phyloP scores from a whole-genome alignment of 2,797 vertebrate genomes.

The Melanogrammus aeglefinus region DNA sequence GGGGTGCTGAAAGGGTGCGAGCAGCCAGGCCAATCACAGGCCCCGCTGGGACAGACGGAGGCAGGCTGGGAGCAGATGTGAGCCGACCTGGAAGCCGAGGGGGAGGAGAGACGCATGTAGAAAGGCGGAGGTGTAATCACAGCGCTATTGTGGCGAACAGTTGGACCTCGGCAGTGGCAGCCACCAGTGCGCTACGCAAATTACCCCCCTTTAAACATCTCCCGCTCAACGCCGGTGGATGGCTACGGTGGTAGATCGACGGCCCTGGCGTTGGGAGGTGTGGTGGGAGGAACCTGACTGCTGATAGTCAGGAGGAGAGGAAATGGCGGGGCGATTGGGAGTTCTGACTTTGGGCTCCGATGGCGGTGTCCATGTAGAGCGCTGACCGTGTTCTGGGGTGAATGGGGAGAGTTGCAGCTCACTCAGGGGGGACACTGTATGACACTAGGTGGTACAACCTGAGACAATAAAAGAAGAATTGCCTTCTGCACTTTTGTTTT shows the following conservation, averaged over 20 bases:
- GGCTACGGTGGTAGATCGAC: constrained; percentile 36
- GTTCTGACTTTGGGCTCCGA: not conserved
- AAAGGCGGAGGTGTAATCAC: constrained; percentile 74
- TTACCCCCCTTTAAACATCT: constrained; percentile 63
- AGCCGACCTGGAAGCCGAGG: constrained; percentile 48
- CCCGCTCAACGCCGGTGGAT: constrained; percentile 51
- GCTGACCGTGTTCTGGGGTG: no score
- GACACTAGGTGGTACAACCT: no score
- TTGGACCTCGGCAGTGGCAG: constrained; percentile 57
- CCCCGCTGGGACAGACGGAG: constrained; percentile 55
- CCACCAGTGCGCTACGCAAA: constrained; percentile 53
- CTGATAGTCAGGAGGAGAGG: not conserved
- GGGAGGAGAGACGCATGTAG: constrained; percentile 46
- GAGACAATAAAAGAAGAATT: no score
- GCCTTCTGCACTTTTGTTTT: no score
- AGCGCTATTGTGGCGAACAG: constrained; percentile 72
- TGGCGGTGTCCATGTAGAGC: not conserved
- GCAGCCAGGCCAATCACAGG: constrained; percentile 60
- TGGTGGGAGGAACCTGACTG: constrained; percentile 30
- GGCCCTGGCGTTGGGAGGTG: constrained; percentile 27
- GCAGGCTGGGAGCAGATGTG: constrained; percentile 22
- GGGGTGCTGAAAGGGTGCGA: constrained; percentile 19
- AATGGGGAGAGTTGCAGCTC: not conserved
- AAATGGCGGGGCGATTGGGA: not conserved
- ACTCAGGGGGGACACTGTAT: no score